A percentile compares a stretch with the other conserved stretches of the same genome.
phyloP scores from a whole-genome alignment of 2,888 invertebrate genomes.

The Stenodema calcarata region DNA sequence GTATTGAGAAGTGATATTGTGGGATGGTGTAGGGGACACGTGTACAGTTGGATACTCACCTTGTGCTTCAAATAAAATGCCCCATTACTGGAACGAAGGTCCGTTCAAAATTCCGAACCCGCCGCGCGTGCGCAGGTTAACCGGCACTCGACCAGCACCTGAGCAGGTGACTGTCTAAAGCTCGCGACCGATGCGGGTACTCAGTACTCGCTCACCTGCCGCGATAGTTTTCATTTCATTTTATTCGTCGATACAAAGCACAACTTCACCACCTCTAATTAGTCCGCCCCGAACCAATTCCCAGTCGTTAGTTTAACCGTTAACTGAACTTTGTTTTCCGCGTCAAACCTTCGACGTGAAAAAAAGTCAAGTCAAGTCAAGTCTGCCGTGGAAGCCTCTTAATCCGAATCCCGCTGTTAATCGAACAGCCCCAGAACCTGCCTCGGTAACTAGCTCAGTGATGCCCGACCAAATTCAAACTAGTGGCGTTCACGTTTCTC shows the following conservation, averaged over 20 bases:
- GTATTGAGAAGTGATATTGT: no score
- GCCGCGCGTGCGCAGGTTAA: not conserved
- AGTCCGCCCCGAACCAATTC: not conserved
- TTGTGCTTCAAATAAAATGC: no score
- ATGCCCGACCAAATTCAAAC: no score
- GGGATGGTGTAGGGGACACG: no score
- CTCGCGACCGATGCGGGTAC: conserved; percentile 3
- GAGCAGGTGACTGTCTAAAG: not conserved
- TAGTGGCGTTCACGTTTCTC: no score
- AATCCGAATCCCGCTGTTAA: no score
- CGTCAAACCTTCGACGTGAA: not conserved
- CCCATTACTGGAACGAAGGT: not conserved
- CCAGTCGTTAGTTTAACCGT: not conserved
- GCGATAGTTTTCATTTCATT: not conserved
- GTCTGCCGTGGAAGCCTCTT: no score
- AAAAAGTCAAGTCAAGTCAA: no score
- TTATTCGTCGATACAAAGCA: not conserved
- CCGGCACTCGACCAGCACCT: not conserved
- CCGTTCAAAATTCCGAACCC: no score
- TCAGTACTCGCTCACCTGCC: not conserved
- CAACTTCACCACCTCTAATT: not conserved
- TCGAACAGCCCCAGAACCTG: no score
- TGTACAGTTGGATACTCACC: no score
- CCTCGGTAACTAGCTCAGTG: no score
- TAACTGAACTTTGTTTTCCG: not conserved